These are phyloP conservation scores for Corydoras sp. DNA, from an alignment of 2,113 vertebrate species.

Conservation along the genomic window DNA sequence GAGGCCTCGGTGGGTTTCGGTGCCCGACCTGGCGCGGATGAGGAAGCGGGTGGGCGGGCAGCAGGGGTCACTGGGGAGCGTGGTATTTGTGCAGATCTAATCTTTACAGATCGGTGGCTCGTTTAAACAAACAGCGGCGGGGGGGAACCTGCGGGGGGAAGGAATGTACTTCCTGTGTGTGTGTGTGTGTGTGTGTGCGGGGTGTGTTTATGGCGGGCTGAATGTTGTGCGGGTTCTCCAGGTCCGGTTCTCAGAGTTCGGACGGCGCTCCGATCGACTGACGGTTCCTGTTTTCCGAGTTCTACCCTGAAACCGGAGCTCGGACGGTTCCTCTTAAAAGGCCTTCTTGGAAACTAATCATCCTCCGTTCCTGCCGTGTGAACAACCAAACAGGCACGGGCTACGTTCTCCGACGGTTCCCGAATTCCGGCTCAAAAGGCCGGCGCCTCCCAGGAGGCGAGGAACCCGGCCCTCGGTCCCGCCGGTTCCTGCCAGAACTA, in stretches of 20 bases:
- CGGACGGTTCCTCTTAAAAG: too few species aligned
- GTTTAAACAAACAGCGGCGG: conserved; percentile 72
- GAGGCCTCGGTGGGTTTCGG: conserved; percentile 2
- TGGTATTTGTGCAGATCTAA: conserved; percentile 57
- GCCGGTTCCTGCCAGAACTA: conserved; percentile 48
- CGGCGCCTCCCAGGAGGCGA: conserved; percentile 21
- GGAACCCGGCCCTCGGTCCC: conserved; percentile 42
- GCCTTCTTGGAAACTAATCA: too few species aligned
- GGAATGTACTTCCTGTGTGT: conserved; percentile 78
- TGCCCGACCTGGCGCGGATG: conserved; percentile 17
- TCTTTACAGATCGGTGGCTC: conserved; percentile 67
- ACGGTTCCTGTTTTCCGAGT: too few species aligned
- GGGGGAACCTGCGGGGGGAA: conserved; percentile 65
- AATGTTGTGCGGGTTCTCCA: conserved; percentile 52
- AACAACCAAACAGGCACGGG: too few species aligned
- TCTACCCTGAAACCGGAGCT: too few species aligned
- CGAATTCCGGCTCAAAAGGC: neutral
- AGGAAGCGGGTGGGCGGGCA: conserved; percentile 19
- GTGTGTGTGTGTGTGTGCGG: conserved; percentile 56
- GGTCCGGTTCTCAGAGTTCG: conserved; percentile 32
- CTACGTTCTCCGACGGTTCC: too few species aligned
- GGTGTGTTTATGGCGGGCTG: conserved; percentile 57
- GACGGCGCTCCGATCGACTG: too few species aligned
- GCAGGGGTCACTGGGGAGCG: conserved; percentile 42
- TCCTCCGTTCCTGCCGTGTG: too few species aligned